Base-by-base conservation (phyloP, 2,113 vertebrate species). In the Equus przewalskii region DNA sequence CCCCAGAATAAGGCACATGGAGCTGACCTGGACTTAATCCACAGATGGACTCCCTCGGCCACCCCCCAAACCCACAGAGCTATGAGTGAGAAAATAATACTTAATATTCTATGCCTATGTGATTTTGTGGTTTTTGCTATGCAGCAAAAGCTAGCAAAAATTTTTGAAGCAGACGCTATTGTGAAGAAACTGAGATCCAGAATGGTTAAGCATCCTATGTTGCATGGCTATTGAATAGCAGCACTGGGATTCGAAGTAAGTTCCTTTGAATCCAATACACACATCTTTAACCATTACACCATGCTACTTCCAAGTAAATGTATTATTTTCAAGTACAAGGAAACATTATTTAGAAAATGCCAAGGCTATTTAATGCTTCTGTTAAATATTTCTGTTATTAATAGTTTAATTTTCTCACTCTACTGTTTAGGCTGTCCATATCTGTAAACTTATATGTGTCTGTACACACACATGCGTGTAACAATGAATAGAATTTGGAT, bases 71-170 rank as follows among this genome's bases (percentile, higher is more conserved):
- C 0, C 5, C 28, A 14, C 6, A 49, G 70, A 87, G 4, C 1
- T 49, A 19, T 87, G 56, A 96, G 11, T 54, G 4, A 83, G 58
- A 89, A 96, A 94, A 62, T 36, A 73, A n/a, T 60, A 22, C 22
- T 94, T 64, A 56, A 19, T 96, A n/a, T 90, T 94, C 62, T 73
- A 51, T 89, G 51, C 36, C 14, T 88, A 28, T 62, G 6, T 91
- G 72, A 70, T 75, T 83, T 91, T 64, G 5, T 18, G 15, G 16
- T 30, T 76, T 58, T 60, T 91, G 24, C 36, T 91, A 12, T 64
- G 21, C 26, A 87, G 26, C 6, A 75, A 96, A 89, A 58, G 28
- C 30, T 65, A 82, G 86, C 67, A 65, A 8, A 97, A 15, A 44
- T 69, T 86, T 91, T 78, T 85, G 26, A 97, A 73, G 36, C 11